Evolutionary conservation across 2,888 invertebrate species (phyloP).

Genomic region (Odontothrips loti): DNA sequence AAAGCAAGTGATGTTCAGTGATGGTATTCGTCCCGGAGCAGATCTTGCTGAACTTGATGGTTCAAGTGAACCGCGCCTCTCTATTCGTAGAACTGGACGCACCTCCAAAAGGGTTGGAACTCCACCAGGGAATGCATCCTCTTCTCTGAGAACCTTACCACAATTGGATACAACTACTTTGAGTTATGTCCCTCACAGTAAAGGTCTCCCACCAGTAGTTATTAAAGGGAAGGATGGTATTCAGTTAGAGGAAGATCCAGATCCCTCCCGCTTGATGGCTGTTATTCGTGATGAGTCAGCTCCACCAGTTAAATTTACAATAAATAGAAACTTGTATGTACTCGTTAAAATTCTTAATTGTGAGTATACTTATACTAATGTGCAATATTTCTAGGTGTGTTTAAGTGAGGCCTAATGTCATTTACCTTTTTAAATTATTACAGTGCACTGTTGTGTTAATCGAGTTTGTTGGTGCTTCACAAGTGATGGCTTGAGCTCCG

Average conservation of each 20-base stretch:
- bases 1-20: conserved; percentile 73
- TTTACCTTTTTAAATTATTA: conserved; percentile 38
- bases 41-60: conserved; percentile 75
- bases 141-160: conserved; percentile 48
- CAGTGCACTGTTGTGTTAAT: conserved; percentile 73
- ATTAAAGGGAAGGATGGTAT: conserved; percentile 46
- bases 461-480: conserved; percentile 71
- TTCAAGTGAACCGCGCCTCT: conserved; percentile 53
- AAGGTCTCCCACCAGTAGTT: conserved; percentile 45
- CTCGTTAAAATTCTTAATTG: conserved; percentile 68
- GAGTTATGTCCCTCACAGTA: conserved; percentile 52
- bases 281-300: background rate
- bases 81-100: conserved; percentile 43
- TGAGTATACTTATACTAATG: conserved; percentile 52
- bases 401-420: background rate
- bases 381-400: background rate
- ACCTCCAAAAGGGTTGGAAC: conserved; percentile 44
- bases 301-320: conserved; percentile 62
- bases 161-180: conserved; percentile 58
- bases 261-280: conserved; percentile 39
- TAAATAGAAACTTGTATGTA: conserved; percentile 70
- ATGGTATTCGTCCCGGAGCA: conserved; percentile 82
- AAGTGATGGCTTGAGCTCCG: conserved; percentile 69
- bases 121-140: conserved; percentile 44
- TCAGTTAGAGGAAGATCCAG: conserved; percentile 49